Evolutionary conservation across 2,113 vertebrate species (phyloP).

Genomic region (Corvus hawaiiensis): DNA sequence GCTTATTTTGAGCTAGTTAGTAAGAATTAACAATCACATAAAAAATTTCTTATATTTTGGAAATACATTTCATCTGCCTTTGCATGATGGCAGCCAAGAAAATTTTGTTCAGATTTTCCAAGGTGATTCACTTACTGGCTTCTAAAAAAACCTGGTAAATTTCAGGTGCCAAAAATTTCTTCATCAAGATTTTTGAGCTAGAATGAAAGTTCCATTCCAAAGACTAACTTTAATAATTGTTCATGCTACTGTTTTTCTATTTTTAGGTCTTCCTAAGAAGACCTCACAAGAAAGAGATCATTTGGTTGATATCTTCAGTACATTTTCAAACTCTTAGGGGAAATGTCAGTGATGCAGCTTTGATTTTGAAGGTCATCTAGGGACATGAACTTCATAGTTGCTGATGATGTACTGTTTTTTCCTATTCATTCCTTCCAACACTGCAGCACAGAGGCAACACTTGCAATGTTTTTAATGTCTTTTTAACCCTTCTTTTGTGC

Average conservation of each 20-base stretch:
- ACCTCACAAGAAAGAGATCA: background rate
- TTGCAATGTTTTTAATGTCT: background rate
- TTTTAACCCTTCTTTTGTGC: background rate
- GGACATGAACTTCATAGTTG: background rate
- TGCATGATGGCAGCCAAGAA: background rate
- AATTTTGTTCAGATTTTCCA: conserved; percentile 34
- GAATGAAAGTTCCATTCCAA: background rate
- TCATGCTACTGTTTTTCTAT: background rate
- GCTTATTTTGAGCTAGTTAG: background rate
- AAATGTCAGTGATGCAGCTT: background rate
- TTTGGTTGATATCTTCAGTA: background rate
- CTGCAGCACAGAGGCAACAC: background rate
- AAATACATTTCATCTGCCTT: background rate
- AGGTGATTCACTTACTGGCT: conserved; percentile 29
- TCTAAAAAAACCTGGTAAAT: background rate
- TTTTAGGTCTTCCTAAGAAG: background rate
- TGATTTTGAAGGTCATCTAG: background rate
- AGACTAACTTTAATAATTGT: background rate
- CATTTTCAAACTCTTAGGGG: background rate
- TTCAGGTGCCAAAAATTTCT: background rate
- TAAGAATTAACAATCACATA: background rate
- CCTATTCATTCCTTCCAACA: background rate
- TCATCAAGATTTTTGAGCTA: background rate
- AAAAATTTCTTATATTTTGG: background rate
- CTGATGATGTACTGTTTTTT: background rate